These are phyloP conservation scores for Rousettus leschenaultii DNA, from an alignment of 2,113 vertebrate species.

Conservation along the genomic window DNA sequence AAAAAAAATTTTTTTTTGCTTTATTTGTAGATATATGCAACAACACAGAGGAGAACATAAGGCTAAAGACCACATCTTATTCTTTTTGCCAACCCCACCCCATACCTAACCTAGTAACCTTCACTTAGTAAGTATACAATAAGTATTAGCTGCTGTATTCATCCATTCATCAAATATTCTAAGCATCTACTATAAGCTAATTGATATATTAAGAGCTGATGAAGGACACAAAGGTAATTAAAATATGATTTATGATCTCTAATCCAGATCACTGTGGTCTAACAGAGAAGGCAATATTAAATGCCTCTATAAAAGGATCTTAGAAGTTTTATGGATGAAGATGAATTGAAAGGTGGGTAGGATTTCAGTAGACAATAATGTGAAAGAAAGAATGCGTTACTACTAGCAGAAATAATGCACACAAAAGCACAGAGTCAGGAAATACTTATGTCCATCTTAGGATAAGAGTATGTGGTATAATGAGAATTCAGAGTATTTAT, in stretches of 20 bases:
- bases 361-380: neutral
- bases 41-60: neutral
- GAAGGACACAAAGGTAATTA: constrained; percentile 30
- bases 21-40: neutral
- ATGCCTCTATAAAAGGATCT: neutral
- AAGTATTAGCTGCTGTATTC: neutral
- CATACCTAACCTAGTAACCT: neutral
- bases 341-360: neutral
- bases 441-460: neutral
- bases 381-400: neutral
- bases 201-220: neutral
- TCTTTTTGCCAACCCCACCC: neutral
- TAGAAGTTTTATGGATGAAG: neutral
- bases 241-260: constrained; percentile 39
- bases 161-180: neutral
- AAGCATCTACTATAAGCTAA: neutral
- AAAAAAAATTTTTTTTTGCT: neutral
- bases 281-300: neutral
- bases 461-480: neutral
- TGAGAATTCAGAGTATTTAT: neutral
- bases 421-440: neutral
- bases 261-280: neutral
- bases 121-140: neutral
- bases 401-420: neutral
- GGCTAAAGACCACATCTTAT: neutral